Base-by-base conservation (phyloP, 1,140 invertebrate species). In the Panulirus ornatus region DNA sequence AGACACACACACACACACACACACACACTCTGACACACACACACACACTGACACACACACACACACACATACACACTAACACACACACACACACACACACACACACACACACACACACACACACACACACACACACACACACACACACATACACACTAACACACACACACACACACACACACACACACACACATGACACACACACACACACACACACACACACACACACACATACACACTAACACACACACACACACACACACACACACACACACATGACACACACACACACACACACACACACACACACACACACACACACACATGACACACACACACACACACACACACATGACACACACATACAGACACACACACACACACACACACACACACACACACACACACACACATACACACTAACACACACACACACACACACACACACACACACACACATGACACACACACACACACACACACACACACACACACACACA, bases 161-260 rank as follows among this genome's bases (percentile, higher is more conserved):
- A 58, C 22, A 11, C 11, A 58, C 11, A 58, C 51, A 11, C 11
- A 22, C 11, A 58, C 22, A 11, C 11, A 58, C 22, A 58, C 11
- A 58, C 51, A 58, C 11, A 11, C 51, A 58, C 11, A 58, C 11
- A 58, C 51, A 11, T 58, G 51, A 11, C 51, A 58, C 51, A 58
- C 51, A 58, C 51, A 58, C 51, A 58, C 51, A 58, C 51, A 58
- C 51, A 58, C 51, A 58, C 51, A 58, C 51, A 58, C 51, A 58
- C 51, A 58, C 51, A 58, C 51, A 58, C 51, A 58, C 51, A 58
- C 51, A 58, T 22, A 58, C 51, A 58, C 51, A 58, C 51, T 11
- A 11, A 58, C 51, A 58, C 51, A 58, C 51, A 58, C 51, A 58
- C 51, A 58, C 51, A 58, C 51, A 58, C 51, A 58, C 51, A 58